A percentile compares a stretch with the other conserved stretches of the same genome.
Conservation (phyloP, 2,797 vertebrate species). For the Hephaestus fuliginosus region DNA sequence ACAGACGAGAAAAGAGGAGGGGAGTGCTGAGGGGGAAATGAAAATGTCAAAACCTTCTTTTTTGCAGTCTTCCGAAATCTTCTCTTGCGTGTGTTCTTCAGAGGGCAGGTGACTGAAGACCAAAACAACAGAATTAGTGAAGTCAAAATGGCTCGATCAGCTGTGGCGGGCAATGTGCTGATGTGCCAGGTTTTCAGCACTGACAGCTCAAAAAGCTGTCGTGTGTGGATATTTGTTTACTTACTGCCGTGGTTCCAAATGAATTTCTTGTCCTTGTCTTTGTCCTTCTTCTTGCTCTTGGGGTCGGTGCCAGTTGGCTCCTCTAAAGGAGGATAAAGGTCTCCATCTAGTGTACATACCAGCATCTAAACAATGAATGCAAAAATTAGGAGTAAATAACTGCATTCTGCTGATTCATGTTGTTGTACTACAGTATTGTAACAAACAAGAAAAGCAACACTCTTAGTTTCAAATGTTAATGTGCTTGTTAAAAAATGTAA, state of each 20-base stretch:
- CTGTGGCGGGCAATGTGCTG: constrained; percentile 18
- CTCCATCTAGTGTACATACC: constrained; percentile 96
- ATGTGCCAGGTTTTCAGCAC: constrained; percentile 29
- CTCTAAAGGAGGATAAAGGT: constrained; percentile 96
- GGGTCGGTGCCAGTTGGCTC: constrained; percentile 93
- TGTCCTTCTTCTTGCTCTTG: constrained; percentile 97
- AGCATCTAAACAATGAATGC: constrained; percentile 89
- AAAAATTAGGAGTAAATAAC: constrained; percentile 5
- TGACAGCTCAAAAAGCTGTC: background rate
- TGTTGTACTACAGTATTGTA: background rate
- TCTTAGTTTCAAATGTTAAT: background rate
- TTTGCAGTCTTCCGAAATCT: constrained; percentile 94
- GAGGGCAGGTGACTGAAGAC: constrained; percentile 91
- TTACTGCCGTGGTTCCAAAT: constrained; percentile 97
- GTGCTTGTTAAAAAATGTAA: background rate
- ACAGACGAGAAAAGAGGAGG: constrained; percentile 25
- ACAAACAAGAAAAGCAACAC: background rate
- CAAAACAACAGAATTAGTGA: constrained; percentile 61
- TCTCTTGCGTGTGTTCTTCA: constrained; percentile 96
- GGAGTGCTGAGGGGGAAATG: constrained; percentile 28
- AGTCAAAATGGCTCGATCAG: constrained; percentile 45
- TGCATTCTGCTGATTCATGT: background rate
- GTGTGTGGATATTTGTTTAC: constrained; percentile 54
- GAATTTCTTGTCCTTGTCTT: constrained; percentile 98
- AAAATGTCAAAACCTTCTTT: constrained; percentile 89